Percentiles rank a stretch among this genome's conserved stretches.
phyloP scores from a whole-genome alignment of 2,797 vertebrate genomes.

The Malurus leucopterus region DNA sequence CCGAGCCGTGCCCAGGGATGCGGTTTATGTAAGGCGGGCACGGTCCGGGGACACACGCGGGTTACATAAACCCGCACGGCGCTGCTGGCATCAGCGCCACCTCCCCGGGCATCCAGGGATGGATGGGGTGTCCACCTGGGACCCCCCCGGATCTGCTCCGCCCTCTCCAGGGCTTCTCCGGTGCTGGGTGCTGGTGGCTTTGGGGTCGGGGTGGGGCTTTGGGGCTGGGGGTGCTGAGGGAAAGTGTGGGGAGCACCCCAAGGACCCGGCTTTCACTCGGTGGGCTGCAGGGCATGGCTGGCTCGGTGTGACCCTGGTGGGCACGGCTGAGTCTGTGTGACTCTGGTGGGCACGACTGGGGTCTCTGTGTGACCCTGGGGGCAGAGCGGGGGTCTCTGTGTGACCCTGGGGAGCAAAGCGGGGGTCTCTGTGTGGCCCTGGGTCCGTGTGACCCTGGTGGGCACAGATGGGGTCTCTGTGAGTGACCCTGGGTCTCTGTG shows the following conservation, averaged over 20 bases:
- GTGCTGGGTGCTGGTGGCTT: accelerated
- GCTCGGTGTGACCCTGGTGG: background rate
- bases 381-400: too few species aligned
- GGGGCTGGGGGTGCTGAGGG: background rate
- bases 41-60: background rate
- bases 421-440: background rate
- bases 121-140: background rate
- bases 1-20: background rate
- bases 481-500: too few species aligned
- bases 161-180: accelerated
- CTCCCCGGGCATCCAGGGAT: accelerated
- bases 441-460: too few species aligned
- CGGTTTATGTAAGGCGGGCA: background rate
- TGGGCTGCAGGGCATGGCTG: background rate
- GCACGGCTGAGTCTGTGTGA: background rate
- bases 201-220: background rate
- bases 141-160: accelerated
- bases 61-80: background rate
- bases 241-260: accelerated
- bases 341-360: too few species aligned
- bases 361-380: too few species aligned
- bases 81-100: background rate
- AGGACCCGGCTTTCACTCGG: accelerated
- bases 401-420: too few species aligned
- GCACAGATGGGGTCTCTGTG: background rate